Evolutionary conservation across 2,797 vertebrate species (phyloP).

Genomic region (Peromyscus melanophrys): DNA sequence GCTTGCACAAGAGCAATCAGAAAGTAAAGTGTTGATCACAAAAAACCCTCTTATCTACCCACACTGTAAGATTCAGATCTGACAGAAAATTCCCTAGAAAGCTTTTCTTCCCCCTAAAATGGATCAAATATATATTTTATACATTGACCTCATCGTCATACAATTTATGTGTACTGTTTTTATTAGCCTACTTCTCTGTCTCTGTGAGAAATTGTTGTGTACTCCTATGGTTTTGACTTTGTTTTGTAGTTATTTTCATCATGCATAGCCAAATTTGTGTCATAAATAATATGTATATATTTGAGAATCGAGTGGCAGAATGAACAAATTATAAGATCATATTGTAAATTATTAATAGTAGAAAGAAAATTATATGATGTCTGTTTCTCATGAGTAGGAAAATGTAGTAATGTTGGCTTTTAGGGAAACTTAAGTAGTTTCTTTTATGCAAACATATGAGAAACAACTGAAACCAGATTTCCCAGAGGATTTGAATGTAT

Average conservation of each 20-base stretch:
- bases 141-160: neutral
- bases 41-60: neutral
- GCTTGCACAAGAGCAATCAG: neutral
- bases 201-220: neutral
- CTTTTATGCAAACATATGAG: neutral
- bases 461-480: neutral
- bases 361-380: neutral
- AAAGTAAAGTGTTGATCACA: neutral
- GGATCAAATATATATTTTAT: neutral
- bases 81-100: neutral
- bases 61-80: neutral
- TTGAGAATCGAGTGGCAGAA: neutral
- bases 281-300: neutral
- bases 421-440: neutral
- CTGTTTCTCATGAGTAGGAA: conserved; percentile 6
- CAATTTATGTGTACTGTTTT: neutral
- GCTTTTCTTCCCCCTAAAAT: neutral
- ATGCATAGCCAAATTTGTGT: neutral
- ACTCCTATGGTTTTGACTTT: neutral
- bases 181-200: neutral
- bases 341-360: neutral
- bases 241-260: neutral
- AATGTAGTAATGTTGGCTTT: neutral
- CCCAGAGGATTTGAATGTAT: neutral
- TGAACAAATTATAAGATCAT: neutral